These are phyloP conservation scores for Calameuta idolon DNA, from an alignment of 2,888 invertebrate species.

Conservation along the genomic window DNA sequence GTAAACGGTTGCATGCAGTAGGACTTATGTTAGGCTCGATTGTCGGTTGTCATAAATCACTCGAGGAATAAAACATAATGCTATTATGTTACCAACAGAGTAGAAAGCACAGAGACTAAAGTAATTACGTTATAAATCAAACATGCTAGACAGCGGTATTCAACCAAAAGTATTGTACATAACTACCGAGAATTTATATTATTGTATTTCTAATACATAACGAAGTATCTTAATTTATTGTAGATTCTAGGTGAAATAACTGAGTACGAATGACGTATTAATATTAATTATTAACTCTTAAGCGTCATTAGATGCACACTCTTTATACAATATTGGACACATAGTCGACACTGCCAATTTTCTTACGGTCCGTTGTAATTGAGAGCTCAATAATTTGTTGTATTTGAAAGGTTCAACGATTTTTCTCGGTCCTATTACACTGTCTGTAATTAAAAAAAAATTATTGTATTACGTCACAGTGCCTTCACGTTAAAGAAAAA, in stretches of 20 bases:
- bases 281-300: background rate
- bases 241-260: conserved; percentile 30
- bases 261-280: conserved; percentile 12
- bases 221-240: conserved; percentile 42
- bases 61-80: conserved; percentile 8
- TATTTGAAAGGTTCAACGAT: background rate
- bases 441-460: background rate
- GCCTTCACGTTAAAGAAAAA: conserved; percentile 3
- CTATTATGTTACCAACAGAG: conserved; percentile 7
- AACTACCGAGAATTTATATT: conserved; percentile 18
- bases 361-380: background rate
- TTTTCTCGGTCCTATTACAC: no score
- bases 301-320: background rate
- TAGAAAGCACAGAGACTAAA: conserved; percentile 5
- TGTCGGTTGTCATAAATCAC: background rate
- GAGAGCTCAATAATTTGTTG: background rate
- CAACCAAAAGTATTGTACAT: conserved; percentile 45
- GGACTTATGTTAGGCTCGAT: background rate
- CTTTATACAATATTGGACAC: conserved; percentile 7
- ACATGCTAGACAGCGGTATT: conserved; percentile 27
- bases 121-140: conserved; percentile 22
- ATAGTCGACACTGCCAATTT: conserved; percentile 13
- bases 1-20: background rate
- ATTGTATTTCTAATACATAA: background rate
- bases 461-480: conserved; percentile 13